phyloP scores from a whole-genome alignment of 2,113 vertebrate genomes.

The Nibea albiflora region DNA sequence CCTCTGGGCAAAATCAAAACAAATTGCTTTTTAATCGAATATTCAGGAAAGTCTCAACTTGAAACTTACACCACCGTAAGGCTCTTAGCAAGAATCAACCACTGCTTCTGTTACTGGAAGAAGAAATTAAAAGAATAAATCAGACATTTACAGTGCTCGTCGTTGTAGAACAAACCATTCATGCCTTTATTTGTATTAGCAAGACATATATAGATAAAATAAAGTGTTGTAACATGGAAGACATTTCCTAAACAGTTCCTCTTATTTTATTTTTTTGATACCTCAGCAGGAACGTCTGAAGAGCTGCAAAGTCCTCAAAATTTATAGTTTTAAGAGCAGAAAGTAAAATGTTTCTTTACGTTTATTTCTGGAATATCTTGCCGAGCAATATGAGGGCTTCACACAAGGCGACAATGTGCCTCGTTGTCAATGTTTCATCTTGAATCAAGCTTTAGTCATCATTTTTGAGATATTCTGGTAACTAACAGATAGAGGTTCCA shows the following conservation, averaged over 20 bases:
- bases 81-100: background rate
- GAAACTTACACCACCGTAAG: conserved; percentile 1
- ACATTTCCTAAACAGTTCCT: background rate
- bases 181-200: background rate
- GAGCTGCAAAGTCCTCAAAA: background rate
- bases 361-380: background rate
- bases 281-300: background rate
- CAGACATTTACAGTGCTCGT: background rate
- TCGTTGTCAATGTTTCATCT: background rate
- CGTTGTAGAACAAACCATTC: background rate
- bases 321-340: background rate
- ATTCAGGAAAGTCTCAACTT: background rate
- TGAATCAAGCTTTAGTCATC: background rate
- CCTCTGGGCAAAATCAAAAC: background rate
- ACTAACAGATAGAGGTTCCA: background rate
- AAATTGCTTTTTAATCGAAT: background rate
- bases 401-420: background rate
- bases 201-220: background rate
- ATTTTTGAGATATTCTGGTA: background rate
- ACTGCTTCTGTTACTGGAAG: background rate
- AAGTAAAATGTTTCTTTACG: background rate
- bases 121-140: conserved; percentile 38
- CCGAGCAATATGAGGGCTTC: background rate
- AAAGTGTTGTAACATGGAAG: background rate
- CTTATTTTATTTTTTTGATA: background rate